Evolutionary conservation across 2,888 invertebrate genomes (phyloP).

Genomic region (Drosophila stalkeri): DNA sequence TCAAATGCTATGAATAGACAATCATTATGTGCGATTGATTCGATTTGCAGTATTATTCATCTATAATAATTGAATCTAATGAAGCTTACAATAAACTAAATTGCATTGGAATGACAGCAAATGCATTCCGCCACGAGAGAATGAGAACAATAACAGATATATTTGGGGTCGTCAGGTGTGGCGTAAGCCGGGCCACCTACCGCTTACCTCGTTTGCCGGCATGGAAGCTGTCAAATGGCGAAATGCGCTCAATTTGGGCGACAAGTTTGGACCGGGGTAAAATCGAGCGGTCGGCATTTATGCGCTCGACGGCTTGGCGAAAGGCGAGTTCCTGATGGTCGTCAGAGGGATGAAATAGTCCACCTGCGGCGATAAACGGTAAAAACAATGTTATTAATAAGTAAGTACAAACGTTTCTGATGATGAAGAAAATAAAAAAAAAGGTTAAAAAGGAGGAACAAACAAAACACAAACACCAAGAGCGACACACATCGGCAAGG

Average conservation of each 20-base stretch:
- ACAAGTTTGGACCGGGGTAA: conserved; percentile 94
- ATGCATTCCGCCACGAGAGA: background rate
- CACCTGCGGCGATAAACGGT: conserved; percentile 87
- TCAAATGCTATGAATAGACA: background rate
- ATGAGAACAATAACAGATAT: background rate
- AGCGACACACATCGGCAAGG: conserved; percentile 34
- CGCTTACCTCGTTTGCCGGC: conserved; percentile 95
- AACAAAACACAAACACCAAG: conserved; percentile 31
- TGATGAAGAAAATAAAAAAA: background rate
- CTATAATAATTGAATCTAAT: conserved; percentile 33
- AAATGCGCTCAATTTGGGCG: conserved; percentile 95
- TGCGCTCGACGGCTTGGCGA: conserved; percentile 95
- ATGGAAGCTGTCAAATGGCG: conserved; percentile 96
- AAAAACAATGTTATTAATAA: conserved; percentile 17
- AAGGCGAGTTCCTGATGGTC: conserved; percentile 96
- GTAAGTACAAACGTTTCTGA: background rate
- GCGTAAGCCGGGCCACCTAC: background rate
- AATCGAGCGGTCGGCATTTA: conserved; percentile 93
- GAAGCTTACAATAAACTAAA: conserved; percentile 16
- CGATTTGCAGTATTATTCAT: conserved; percentile 32
- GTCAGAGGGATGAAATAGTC: conserved; percentile 94
- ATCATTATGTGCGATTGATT: conserved; percentile 6
- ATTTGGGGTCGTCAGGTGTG: background rate
- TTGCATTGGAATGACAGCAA: background rate
- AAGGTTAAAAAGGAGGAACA: conserved; percentile 28